Evolutionary conservation across 2,113 vertebrate genomes (phyloP), one percentile per base, ranked within the genome.

Genomic region (Eubucco bourcierii): DNA sequence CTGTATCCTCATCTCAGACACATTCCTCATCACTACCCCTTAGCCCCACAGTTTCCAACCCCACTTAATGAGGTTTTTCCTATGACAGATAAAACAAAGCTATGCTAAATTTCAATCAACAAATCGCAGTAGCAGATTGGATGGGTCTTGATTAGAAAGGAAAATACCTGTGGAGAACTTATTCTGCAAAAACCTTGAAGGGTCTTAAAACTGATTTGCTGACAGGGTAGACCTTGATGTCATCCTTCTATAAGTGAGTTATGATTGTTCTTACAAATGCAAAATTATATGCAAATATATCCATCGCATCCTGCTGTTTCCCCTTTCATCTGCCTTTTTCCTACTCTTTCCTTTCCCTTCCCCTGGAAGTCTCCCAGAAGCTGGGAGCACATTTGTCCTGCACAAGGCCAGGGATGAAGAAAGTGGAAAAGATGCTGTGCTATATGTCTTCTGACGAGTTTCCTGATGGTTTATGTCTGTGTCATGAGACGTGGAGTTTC

Each of bases 261-360:
- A 86, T 75, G 85, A 94, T 75, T 88, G 87, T 82, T 82, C 89
- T 94, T 65, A 79, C 47, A 14, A 80, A 86, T 52, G 82, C 58
- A 79, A 93, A 95, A 90, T 72, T 6, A 61, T 61, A 80, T 84
- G 82, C 70, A 93, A 95, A 94, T 87, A 65, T 5, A 90, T 37
- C 58, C 46, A 21, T 56, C 75, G 39, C 1, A 0, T 72, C 53
- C 65, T 64, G 82, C 84, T 89, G 76, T 34, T 88, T 67, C 44
- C 25, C 64, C 11, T 78, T 94, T 87, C 31, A 31, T 65, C 65
- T 93, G 53, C 29, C 27, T 75, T 61, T 77, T 65, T 46, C 63
- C 24, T 15, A 7, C 5, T 19, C 13, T 55, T 70, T 46, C 25
- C 55, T 50, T 29, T 3, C 13, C n/a, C 24, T 88, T 67, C 27